phyloP scores from a whole-genome alignment of 2,888 invertebrate species.

The Acronicta leporina region DNA sequence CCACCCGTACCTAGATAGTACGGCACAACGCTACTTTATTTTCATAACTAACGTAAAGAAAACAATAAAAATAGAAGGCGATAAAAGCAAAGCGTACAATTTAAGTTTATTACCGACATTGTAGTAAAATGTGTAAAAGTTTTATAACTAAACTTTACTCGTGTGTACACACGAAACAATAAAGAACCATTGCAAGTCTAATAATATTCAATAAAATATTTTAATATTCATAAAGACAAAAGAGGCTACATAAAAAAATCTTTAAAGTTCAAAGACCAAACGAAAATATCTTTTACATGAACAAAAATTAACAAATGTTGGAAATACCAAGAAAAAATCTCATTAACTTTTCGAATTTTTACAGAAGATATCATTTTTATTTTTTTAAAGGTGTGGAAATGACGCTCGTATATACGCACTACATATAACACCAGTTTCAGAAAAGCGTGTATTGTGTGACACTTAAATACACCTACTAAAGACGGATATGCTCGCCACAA shows the following conservation, averaged over 20 bases:
- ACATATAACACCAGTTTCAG: no score
- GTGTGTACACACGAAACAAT: constrained; percentile 14
- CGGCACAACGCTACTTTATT: constrained; percentile 21
- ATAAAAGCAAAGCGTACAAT: constrained; percentile 39
- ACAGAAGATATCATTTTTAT: no score
- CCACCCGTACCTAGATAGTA: constrained; percentile 21
- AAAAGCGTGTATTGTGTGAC: no score
- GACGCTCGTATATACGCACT: no score
- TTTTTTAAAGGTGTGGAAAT: no score
- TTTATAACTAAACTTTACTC: constrained; percentile 33
- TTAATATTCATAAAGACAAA: constrained; percentile 30
- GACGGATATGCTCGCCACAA: no score
- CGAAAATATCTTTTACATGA: no score
- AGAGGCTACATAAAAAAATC: background rate
- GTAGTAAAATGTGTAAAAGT: constrained; percentile 37
- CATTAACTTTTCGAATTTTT: no score
- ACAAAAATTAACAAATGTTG: no score
- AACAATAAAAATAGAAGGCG: constrained; percentile 32
- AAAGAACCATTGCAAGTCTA: background rate
- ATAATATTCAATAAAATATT: constrained; percentile 16
- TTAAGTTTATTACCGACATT: constrained; percentile 28
- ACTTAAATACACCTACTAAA: no score
- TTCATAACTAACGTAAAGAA: constrained; percentile 19
- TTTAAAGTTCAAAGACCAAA: background rate
- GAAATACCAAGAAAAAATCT: no score